Base-by-base conservation (phyloP, 2,797 vertebrate genomes). In the Rhinichthys osculus region DNA sequence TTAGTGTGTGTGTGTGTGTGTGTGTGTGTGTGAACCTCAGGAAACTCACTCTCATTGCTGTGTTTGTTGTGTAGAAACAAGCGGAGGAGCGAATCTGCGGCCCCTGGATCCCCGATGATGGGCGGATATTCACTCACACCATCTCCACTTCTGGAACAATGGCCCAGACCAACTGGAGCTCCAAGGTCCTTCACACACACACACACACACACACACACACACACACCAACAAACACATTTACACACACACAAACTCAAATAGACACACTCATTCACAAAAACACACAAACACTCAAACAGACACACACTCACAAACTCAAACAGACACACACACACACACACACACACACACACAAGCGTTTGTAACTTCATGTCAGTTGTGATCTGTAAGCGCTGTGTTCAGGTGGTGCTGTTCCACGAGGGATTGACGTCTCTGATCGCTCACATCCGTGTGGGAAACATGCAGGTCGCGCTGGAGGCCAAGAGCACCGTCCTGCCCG, bases 81-180 rank as follows among this genome's bases (percentile, higher is more conserved):
- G 88, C 87, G 0, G 93, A 92, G 85, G 95, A 96, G 88, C 93
- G 93, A 86, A 96, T 96, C 89, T 97, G 96, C 92, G 96, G 96
- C 3, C 96, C 96, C 0, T 97, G 96, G 96, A 97, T 97, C 66
- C 96, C 96, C 7, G 96, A 96, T 7, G 95, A 97, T 16, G 96
- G 96, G 1, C 95, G 95, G 70, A 96, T 97, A 91, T 96, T 97
- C 92, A 98, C 96, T 50, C 95, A 98, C 87, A 97, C 95, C 69
- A 90, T 96, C 83, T 97, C 96, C 17, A 94, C 94, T 10, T 92
- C 96, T 2, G 96, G 96, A 5, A 96, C 94, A 93, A 97, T 97
- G 93, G 95, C 92, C 27, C 96, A 96, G 86, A 94, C 52, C 90
- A 97, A 97, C 92, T 97, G 96, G 96, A 96, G 95, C 0, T 93